These are phyloP conservation scores for Idaea straminata DNA, from an alignment of 2,888 invertebrate species.

Conservation along the genomic window DNA sequence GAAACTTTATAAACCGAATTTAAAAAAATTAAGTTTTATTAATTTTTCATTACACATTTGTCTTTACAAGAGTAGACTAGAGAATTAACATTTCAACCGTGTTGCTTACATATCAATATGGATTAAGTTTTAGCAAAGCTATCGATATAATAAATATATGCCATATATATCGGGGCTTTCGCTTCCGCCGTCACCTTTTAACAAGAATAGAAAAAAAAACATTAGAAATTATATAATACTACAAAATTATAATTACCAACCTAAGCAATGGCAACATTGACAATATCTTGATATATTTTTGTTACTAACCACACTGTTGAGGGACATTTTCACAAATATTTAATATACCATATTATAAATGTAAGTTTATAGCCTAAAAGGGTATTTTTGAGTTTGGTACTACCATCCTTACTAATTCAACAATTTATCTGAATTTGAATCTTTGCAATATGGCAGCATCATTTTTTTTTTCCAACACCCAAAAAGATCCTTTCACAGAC, in stretches of 20 bases:
- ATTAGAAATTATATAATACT: slow-evolving; percentile 45
- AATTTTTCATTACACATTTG: slow-evolving; percentile 68
- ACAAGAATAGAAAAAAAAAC: slow-evolving; percentile 27
- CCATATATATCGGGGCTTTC: slow-evolving; percentile 33
- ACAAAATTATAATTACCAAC: slow-evolving; percentile 54
- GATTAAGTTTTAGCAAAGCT: slow-evolving; percentile 57
- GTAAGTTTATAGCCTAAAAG: background rate
- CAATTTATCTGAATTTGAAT: background rate
- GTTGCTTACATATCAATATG: slow-evolving; percentile 55
- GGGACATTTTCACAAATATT: slow-evolving; percentile 21
- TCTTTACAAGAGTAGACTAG: slow-evolving; percentile 79
- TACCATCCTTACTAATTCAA: background rate
- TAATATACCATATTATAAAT: background rate
- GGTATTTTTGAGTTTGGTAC: background rate
- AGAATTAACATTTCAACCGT: slow-evolving; percentile 73
- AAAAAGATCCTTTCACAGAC: background rate
- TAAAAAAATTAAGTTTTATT: slow-evolving; percentile 71
- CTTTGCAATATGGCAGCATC: background rate
- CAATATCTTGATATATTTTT: slow-evolving; percentile 57
- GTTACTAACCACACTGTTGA: slow-evolving; percentile 65
- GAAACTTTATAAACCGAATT: slow-evolving; percentile 77
- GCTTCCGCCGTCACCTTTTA: slow-evolving; percentile 40
- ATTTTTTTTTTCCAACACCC: background rate
- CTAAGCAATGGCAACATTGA: slow-evolving; percentile 76
- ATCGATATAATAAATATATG: slow-evolving; percentile 45